Evolutionary conservation across 1,140 invertebrate genomes (phyloP).

Genomic region (Drosophila novamexicana): DNA sequence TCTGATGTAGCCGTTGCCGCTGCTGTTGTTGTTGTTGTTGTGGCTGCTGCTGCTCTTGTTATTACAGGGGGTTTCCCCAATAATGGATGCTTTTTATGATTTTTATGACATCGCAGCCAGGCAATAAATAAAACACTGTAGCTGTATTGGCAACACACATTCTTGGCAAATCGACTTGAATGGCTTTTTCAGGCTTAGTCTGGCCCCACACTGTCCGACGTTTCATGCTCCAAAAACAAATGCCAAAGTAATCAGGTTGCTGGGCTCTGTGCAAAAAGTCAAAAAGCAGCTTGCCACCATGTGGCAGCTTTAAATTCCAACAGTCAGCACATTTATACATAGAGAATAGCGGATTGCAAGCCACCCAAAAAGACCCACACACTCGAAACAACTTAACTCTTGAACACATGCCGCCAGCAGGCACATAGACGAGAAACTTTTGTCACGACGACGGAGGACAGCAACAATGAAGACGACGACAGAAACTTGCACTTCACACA

Average conservation of each 20-base stretch:
- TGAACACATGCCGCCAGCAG: slow-evolving; percentile 81
- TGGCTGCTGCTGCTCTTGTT: slow-evolving; percentile 34
- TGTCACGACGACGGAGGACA: slow-evolving; percentile 61
- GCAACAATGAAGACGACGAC: slow-evolving; percentile 76
- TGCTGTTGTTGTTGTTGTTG: background rate
- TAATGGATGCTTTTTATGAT: slow-evolving; percentile 68
- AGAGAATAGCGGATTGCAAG: slow-evolving; percentile 14
- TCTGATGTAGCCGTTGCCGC: background rate
- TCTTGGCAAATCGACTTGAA: slow-evolving; percentile 29
- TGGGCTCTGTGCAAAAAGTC: slow-evolving; percentile 63
- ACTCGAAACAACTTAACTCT: slow-evolving; percentile 77
- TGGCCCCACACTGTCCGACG: slow-evolving; percentile 21
- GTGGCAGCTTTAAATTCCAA: slow-evolving; percentile 79
- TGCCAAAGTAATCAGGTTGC: slow-evolving; percentile 78
- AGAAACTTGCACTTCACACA: slow-evolving; percentile 67
- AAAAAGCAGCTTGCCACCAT: slow-evolving; percentile 70
- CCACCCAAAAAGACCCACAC: slow-evolving; percentile 33
- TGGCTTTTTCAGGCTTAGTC: slow-evolving; percentile 36
- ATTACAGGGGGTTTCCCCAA: slow-evolving; percentile 57
- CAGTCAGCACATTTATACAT: slow-evolving; percentile 60
- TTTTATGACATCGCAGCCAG: slow-evolving; percentile 72
- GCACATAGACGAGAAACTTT: slow-evolving; percentile 77
- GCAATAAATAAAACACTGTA: slow-evolving; percentile 70
- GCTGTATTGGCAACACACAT: slow-evolving; percentile 26
- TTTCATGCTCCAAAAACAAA: slow-evolving; percentile 62